phyloP scores from a whole-genome alignment of 2,888 invertebrate species.

The Amiota communis region DNA sequence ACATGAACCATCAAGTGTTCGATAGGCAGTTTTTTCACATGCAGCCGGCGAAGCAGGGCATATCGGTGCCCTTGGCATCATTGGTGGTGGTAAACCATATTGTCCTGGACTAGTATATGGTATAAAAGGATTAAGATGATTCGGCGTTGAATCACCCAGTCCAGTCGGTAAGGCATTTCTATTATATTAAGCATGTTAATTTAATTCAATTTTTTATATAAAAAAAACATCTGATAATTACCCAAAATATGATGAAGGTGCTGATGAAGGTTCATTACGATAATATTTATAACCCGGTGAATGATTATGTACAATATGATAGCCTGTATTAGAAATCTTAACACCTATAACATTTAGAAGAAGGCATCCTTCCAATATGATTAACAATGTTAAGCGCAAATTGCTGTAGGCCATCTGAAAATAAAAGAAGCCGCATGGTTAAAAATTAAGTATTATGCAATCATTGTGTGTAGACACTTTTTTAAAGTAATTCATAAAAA shows the following conservation, averaged over 20 bases:
- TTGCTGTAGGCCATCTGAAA: slow-evolving; percentile 47
- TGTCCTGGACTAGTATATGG: slow-evolving; percentile 35
- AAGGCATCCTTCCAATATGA: slow-evolving; percentile 29
- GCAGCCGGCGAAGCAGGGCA: slow-evolving; percentile 64
- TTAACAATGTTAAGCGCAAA: slow-evolving; percentile 45
- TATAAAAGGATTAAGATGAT: slow-evolving; percentile 59
- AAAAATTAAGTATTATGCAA: too few relatives aligned
- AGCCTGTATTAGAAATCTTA: slow-evolving; percentile 59
- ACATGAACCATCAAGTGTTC: slow-evolving; percentile 93
- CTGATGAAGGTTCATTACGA: slow-evolving; percentile 43
- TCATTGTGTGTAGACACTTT: too few relatives aligned
- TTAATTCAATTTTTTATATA: neutral
- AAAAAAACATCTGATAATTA: neutral
- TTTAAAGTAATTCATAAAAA: too few relatives aligned
- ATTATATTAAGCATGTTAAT: neutral
- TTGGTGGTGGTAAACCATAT: slow-evolving; percentile 60
- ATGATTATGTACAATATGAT: slow-evolving; percentile 63
- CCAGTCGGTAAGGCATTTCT: slow-evolving; percentile 54
- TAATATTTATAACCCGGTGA: slow-evolving; percentile 52
- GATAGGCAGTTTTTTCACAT: slow-evolving; percentile 75
- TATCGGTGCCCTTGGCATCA: slow-evolving; percentile 50
- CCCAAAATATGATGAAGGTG: slow-evolving; percentile 10
- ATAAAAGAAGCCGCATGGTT: neutral
- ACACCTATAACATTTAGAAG: slow-evolving; percentile 35
- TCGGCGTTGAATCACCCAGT: slow-evolving; percentile 53